These are phyloP conservation scores for Listronotus bonariensis DNA, from an alignment of 1,140 invertebrate genomes.

Conservation along the genomic window DNA sequence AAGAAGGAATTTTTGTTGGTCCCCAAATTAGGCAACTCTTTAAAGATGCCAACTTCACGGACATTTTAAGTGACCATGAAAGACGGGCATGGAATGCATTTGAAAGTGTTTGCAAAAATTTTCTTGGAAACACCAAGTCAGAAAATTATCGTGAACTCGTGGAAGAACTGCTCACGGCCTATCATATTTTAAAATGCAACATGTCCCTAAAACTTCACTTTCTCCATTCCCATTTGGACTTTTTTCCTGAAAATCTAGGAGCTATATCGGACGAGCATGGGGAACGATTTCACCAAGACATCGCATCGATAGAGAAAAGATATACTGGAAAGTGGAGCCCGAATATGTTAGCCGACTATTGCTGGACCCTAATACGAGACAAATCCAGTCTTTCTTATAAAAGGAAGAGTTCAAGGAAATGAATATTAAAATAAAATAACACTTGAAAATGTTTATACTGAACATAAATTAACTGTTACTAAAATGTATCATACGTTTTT, in stretches of 20 bases:
- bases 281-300: slow-evolving; percentile 20
- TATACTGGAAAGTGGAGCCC: background rate
- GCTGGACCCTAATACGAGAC: slow-evolving; percentile 13
- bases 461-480: background rate
- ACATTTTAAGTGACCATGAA: slow-evolving; percentile 8
- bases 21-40: slow-evolving; percentile 29
- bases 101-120: slow-evolving; percentile 26
- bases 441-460: background rate
- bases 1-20: slow-evolving; percentile 39
- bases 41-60: slow-evolving; percentile 13
- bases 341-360: slow-evolving; percentile 13
- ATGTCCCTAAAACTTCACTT: slow-evolving; percentile 28
- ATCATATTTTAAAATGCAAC: slow-evolving; percentile 20
- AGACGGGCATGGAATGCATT: slow-evolving; percentile 28
- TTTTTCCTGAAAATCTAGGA: slow-evolving; percentile 28
- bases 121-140: slow-evolving; percentile 40
- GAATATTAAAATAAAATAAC: too few species aligned
- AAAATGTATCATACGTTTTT: too few species aligned
- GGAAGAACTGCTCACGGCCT: slow-evolving; percentile 31
- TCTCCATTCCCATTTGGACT: slow-evolving; percentile 22
- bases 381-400: background rate
- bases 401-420: background rate
- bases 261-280: slow-evolving; percentile 17
- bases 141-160: slow-evolving; percentile 41
- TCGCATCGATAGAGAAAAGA: background rate